Conservation (phyloP, 2,113 vertebrate genomes). For the Microtus ochrogaster region DNA sequence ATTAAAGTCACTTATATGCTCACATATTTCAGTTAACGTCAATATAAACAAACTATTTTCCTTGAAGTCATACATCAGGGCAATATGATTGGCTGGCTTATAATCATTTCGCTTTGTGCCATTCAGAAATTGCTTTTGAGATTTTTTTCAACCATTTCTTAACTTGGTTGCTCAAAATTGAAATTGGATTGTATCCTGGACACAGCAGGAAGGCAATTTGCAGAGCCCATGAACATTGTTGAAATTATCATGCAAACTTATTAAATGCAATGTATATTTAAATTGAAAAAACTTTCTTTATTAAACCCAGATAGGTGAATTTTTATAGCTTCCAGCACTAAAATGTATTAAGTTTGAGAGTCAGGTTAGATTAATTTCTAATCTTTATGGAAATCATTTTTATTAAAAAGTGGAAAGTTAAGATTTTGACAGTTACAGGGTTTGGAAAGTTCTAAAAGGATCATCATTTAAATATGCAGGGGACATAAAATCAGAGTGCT, state of each 20-base stretch:
- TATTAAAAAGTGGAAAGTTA: constrained; percentile 87
- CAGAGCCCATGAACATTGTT: constrained; percentile 88
- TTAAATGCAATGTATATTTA: constrained; percentile 94
- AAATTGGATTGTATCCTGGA: constrained; percentile 85
- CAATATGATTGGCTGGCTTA: constrained; percentile 49
- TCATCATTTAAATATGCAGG: constrained; percentile 83
- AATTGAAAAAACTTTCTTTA: constrained; percentile 91
- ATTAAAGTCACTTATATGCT: constrained; percentile 27
- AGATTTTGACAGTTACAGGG: constrained; percentile 75
- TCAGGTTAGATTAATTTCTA: constrained; percentile 86
- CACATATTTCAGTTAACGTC: constrained; percentile 45
- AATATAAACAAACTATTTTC: constrained; percentile 39
- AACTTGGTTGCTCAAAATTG: constrained; percentile 80
- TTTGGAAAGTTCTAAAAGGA: constrained; percentile 75
- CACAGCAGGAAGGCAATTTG: constrained; percentile 87
- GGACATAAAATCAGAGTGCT: constrained; percentile 82
- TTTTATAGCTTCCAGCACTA: constrained; percentile 91
- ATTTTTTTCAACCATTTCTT: constrained; percentile 73
- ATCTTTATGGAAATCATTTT: constrained; percentile 87
- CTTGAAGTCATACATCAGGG: constrained; percentile 12
- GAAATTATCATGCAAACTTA: constrained; percentile 91
- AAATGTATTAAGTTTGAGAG: constrained; percentile 89
- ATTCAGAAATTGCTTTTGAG: constrained; percentile 60
- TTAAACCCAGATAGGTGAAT: constrained; percentile 90
- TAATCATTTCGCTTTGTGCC: constrained; percentile 64